phyloP scores from a whole-genome alignment of 2,797 vertebrate genomes.

The Cyclura pinguis region DNA sequence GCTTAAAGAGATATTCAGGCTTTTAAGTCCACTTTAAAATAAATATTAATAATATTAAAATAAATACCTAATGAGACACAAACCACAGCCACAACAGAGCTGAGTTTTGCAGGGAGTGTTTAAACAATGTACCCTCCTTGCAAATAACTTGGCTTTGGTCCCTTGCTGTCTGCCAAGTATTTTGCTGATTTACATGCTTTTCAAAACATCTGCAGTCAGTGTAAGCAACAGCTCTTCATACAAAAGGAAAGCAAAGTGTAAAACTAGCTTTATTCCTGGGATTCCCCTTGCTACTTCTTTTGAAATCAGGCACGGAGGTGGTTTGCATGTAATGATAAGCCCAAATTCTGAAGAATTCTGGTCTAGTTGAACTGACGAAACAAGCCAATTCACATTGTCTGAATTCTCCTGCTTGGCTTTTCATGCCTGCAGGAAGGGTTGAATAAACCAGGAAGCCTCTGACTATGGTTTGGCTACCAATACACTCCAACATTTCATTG shows the following conservation, averaged over 20 bases:
- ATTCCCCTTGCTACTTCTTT: background rate
- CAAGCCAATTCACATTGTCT: background rate
- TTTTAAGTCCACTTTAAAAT: conserved; percentile 59
- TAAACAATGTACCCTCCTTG: conserved; percentile 70
- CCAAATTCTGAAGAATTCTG: background rate
- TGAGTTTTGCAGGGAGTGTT: conserved; percentile 55
- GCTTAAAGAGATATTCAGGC: conserved; percentile 35
- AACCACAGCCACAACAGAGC: conserved; percentile 49
- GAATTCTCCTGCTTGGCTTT: background rate
- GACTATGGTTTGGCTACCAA: background rate
- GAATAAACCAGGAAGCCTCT: background rate
- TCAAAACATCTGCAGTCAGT: conserved; percentile 21
- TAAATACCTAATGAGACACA: conserved; percentile 60
- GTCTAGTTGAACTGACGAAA: background rate
- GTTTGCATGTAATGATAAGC: background rate
- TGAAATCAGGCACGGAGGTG: background rate
- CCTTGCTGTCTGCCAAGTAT: conserved; percentile 51
- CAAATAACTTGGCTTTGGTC: conserved; percentile 49
- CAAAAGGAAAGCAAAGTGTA: conserved; percentile 33
- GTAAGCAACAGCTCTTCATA: conserved; percentile 33
- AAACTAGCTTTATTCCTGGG: background rate
- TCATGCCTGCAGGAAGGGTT: background rate
- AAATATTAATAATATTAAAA: conserved; percentile 59
- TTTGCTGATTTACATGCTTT: conserved; percentile 43
- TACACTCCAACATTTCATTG: background rate